Conservation (phyloP, 2,888 invertebrate genomes). For the Acanthosoma haemorrhoidale region DNA sequence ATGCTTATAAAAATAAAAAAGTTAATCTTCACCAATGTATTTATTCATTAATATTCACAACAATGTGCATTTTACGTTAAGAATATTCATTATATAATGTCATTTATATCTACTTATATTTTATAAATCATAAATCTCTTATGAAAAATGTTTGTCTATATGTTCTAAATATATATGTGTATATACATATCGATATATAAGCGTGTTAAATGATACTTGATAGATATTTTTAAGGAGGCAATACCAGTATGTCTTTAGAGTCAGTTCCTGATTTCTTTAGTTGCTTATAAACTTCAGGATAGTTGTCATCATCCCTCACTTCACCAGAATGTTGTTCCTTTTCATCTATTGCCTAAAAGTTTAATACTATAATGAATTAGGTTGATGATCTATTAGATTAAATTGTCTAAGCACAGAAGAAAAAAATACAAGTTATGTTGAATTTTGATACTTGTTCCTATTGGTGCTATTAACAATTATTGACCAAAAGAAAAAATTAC, state of each 20-base stretch:
- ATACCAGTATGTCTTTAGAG: slow-evolving; percentile 41
- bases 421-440: too few species aligned
- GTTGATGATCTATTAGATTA: too few species aligned
- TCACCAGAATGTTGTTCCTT: slow-evolving; percentile 37
- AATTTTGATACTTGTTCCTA: too few species aligned
- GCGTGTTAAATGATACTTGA: slow-evolving; percentile 2
- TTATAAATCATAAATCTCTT: slow-evolving; percentile 12
- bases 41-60: slow-evolving; percentile 28
- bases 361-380: neutral
- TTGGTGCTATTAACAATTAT: too few species aligned
- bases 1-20: slow-evolving; percentile 27
- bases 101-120: neutral
- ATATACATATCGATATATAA: neutral
- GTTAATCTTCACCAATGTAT: slow-evolving; percentile 23
- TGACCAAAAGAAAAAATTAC: too few species aligned
- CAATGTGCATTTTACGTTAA: slow-evolving; percentile 7
- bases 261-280: slow-evolving; percentile 40
- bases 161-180: neutral
- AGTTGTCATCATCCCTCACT: slow-evolving; percentile 41
- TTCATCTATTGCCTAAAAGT: neutral
- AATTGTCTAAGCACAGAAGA: too few species aligned
- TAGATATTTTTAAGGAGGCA: slow-evolving; percentile 14
- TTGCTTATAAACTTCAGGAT: slow-evolving; percentile 41
- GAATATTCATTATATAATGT: slow-evolving; percentile 10
- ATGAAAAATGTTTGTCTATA: slow-evolving; percentile 13